Base-by-base conservation (phyloP, 2,888 invertebrate genomes). In the Lycaena phlaeas region DNA sequence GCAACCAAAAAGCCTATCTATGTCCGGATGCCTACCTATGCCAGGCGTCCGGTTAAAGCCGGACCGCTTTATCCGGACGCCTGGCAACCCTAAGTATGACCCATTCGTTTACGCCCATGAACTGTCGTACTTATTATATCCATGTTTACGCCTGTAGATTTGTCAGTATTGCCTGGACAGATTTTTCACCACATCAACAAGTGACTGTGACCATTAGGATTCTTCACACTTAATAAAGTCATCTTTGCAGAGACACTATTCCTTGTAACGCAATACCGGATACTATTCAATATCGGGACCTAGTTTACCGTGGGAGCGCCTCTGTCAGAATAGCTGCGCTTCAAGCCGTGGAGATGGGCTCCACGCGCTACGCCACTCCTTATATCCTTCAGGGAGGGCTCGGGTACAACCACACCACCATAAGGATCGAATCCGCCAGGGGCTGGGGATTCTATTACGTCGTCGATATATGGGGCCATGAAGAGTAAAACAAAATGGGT, bases 401-500 rank as follows among this genome's bases (percentile, higher is more conserved):
- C 14, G 27, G 31, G 0, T 14, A n/a, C 2, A 40, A 31, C 27
- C 17, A 17, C 11, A 31, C 22, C 6, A 40, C 40, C 1, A 7
- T 40, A 26, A 26, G 31, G 15, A 17, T 12, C 2, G 31, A 40
- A 25, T 40, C 40, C 2, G 40, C 40, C 1, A 25, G 31, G n/a
- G 40, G 31, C 5, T 40, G 27, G 17, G 40, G 40, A 2, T 40
- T 12, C 31, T 34, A 40, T 15, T 40, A 40, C 12, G 5, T 1
- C 5, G n/a, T 40, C 2, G 40, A 40, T 3, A 27, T 40, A 5
- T 40, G 17, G 31, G 40, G 26, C 14, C 11, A 12, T 17, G 15
- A 40, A 38, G 10, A 12, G 4, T 12, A 15, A 29, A 29, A 6
- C 3, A 27, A 15, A 10, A 25, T 40, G 28, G 39, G 27, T 28